Percentiles rank a stretch among this genome's conserved stretches.
These are phyloP conservation scores for Ormyrus rosae DNA, from an alignment of 2,888 invertebrate species.

Conservation along the genomic window DNA sequence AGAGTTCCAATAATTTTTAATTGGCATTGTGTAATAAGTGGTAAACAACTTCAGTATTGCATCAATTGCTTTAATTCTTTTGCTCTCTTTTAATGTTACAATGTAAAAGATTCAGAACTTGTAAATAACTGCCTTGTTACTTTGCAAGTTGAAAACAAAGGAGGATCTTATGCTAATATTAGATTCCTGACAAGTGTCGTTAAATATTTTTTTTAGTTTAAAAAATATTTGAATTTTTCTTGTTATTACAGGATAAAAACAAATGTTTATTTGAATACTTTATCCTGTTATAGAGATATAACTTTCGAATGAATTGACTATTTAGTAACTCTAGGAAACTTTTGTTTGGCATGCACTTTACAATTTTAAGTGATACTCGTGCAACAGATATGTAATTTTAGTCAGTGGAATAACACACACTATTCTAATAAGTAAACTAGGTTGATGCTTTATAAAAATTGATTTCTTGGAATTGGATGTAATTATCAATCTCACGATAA, in stretches of 20 bases:
- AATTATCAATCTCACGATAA: constrained; percentile 46
- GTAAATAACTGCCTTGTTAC: too few relatives aligned
- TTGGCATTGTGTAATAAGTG: too few relatives aligned
- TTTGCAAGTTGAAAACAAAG: too few relatives aligned
- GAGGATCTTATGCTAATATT: too few relatives aligned
- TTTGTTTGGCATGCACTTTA: constrained; percentile 27
- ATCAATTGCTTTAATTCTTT: too few relatives aligned
- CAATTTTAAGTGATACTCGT: constrained; percentile 27
- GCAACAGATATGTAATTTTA: constrained; percentile 23
- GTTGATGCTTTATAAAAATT: constrained; percentile 13
- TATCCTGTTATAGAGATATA: constrained; percentile 25
- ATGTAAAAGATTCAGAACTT: too few relatives aligned
- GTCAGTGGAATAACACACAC: neutral
- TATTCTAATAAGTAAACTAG: constrained; percentile 13
- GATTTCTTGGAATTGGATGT: constrained; percentile 29
- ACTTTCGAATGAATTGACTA: constrained; percentile 11
- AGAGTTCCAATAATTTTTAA: too few relatives aligned
- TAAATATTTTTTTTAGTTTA: neutral
- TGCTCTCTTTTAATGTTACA: too few relatives aligned
- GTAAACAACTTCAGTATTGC: too few relatives aligned
- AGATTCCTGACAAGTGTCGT: neutral
- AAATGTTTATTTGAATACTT: constrained; percentile 13
- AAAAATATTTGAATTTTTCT: neutral
- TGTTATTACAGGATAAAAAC: neutral
- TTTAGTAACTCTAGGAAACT: constrained; percentile 10